These are phyloP conservation scores for Bubo bubo DNA, from an alignment of 2,113 vertebrate genomes.

Conservation along the genomic window DNA sequence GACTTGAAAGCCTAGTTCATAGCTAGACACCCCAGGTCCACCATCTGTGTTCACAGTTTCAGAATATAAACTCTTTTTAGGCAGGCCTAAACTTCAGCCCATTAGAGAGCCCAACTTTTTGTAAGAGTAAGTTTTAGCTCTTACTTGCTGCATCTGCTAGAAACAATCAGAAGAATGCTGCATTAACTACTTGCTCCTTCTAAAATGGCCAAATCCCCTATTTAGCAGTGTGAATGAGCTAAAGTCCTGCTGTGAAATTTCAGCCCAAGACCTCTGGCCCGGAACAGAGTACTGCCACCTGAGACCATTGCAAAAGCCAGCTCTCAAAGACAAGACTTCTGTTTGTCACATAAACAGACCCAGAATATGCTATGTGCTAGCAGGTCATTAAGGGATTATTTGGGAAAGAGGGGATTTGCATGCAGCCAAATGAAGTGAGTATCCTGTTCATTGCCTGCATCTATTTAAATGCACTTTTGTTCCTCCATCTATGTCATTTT, in stretches of 20 bases:
- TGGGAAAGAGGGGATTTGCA: conserved; percentile 1
- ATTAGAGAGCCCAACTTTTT: background rate
- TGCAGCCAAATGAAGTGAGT: background rate
- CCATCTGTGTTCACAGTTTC: background rate
- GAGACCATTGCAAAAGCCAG: background rate
- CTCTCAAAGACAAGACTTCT: background rate
- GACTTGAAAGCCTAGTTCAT: background rate
- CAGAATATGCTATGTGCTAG: background rate
- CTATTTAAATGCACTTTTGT: conserved; percentile 4
- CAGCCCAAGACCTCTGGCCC: background rate
- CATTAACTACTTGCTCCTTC: background rate
- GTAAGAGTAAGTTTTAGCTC: background rate
- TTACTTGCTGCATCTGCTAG: background rate
- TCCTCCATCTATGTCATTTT: background rate
- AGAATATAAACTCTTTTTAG: background rate
- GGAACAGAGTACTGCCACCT: background rate
- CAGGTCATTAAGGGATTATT: conserved; percentile 22
- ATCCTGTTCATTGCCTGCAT: background rate
- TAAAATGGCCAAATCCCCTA: background rate
- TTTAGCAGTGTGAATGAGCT: background rate
- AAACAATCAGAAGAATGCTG: background rate
- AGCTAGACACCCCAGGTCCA: background rate
- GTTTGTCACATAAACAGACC: background rate
- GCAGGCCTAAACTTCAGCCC: background rate
- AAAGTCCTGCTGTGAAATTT: background rate